Evolutionary conservation across 1,140 invertebrate species (phyloP).

Genomic region (Caerostris extrusa): DNA sequence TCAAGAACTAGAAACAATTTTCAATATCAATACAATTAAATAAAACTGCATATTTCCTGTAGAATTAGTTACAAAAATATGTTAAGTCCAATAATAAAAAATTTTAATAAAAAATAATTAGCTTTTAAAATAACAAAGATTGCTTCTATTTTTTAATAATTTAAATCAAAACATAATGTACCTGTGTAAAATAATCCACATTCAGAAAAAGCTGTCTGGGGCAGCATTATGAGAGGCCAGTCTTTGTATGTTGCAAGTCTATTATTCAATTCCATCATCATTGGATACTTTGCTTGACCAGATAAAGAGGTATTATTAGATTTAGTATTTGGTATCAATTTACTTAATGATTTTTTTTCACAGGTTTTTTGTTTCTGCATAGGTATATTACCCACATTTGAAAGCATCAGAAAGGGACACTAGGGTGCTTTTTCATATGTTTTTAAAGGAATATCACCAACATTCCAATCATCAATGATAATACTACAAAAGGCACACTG

Average conservation of each 20-base stretch:
- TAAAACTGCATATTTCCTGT: too few relatives aligned
- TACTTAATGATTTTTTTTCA: not conserved
- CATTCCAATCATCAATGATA: constrained; percentile 87
- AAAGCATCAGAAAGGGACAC: constrained; percentile 78
- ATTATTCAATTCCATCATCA: constrained; percentile 52
- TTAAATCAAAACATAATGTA: too few relatives aligned
- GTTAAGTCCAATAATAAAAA: too few relatives aligned
- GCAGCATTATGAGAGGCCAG: constrained; percentile 85
- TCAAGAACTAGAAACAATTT: too few relatives aligned
- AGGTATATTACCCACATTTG: constrained; percentile 44
- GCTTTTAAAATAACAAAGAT: too few relatives aligned
- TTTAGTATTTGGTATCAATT: not conserved
- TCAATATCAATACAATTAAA: too few relatives aligned
- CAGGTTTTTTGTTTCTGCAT: not conserved
- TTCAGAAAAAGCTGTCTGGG: constrained; percentile 88
- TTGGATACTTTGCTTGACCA: constrained; percentile 68
- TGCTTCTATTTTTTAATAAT: too few relatives aligned
- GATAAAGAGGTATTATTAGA: not conserved
- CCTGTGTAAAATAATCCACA: constrained; percentile 95
- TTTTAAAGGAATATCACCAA: constrained; percentile 87
- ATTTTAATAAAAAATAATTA: too few relatives aligned
- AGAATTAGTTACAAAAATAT: too few relatives aligned
- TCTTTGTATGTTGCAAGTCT: constrained; percentile 67
- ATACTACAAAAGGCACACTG: constrained; percentile 92
- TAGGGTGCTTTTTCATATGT: constrained; percentile 85